A percentile compares a stretch with the other conserved stretches of the same genome.
Conservation (phyloP, 2,888 invertebrate species). For the Aleiodes alternator region DNA sequence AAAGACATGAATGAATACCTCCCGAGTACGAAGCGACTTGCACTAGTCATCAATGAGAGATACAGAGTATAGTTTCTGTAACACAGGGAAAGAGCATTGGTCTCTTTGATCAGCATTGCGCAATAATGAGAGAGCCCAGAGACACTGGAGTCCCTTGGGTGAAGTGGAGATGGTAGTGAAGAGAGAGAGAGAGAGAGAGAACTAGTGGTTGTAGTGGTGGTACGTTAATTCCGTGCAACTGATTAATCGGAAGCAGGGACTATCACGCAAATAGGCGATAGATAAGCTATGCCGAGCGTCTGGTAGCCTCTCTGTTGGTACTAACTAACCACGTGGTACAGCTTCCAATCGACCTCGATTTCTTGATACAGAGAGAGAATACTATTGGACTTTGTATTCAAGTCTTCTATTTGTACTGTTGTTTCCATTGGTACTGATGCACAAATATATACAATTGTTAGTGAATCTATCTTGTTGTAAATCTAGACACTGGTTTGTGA, state of each 20-base stretch:
- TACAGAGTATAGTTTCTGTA: conserved; percentile 2
- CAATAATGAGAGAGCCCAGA: conserved; percentile 7
- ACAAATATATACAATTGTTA: too few relatives aligned
- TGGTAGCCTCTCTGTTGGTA: conserved; percentile 45
- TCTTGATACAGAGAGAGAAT: conserved; percentile 58
- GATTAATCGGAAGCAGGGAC: conserved; percentile 73
- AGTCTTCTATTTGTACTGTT: too few relatives aligned
- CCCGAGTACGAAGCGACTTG: neutral
- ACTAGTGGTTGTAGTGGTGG: conserved; percentile 57
- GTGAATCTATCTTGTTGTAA: too few relatives aligned
- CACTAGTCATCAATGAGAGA: conserved; percentile 22
- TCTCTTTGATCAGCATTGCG: conserved; percentile 12
- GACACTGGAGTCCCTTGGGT: conserved; percentile 51
- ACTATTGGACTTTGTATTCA: too few relatives aligned
- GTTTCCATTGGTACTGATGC: too few relatives aligned
- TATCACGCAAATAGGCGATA: conserved; percentile 72
- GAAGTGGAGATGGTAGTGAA: conserved; percentile 58
- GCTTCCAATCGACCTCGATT: conserved; percentile 69
- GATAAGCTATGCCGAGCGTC: conserved; percentile 68
- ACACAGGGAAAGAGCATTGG: neutral
- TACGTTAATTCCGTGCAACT: conserved; percentile 72
- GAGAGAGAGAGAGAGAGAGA: conserved; percentile 23
- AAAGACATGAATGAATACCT: neutral
- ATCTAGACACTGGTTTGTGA: too few relatives aligned
- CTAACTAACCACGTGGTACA: conserved; percentile 51